Conservation (phyloP, 1,140 invertebrate genomes). For the Pararge aegeria region DNA sequence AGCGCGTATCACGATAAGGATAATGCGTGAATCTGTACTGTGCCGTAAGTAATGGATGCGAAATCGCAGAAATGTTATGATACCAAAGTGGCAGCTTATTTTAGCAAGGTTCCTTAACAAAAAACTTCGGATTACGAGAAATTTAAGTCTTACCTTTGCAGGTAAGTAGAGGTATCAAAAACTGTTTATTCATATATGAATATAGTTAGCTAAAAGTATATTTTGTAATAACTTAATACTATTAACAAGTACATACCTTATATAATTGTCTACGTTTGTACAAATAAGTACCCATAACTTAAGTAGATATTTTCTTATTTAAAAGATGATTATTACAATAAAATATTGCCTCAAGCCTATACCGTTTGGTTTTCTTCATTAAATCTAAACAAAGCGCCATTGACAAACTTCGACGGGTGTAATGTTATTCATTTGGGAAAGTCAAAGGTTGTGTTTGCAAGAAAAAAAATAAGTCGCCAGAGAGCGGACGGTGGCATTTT, state of each 20-base stretch:
- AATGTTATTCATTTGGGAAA: constrained; percentile 76
- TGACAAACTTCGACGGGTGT: constrained; percentile 65
- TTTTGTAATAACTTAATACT: too few species aligned
- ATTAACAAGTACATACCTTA: too few species aligned
- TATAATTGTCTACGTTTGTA: too few species aligned
- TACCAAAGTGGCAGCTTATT: neutral
- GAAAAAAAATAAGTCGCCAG: constrained; percentile 73
- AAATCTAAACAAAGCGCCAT: constrained; percentile 70
- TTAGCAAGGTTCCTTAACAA: too few species aligned
- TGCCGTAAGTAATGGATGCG: neutral
- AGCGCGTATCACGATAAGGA: constrained; percentile 33
- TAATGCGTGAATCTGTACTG: constrained; percentile 21
- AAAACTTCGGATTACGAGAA: too few species aligned
- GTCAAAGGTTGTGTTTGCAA: constrained; percentile 77
- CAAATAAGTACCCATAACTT: too few species aligned
- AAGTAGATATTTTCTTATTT: too few species aligned
- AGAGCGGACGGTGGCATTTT: constrained; percentile 79
- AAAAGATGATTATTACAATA: constrained; percentile 10
- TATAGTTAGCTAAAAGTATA: too few species aligned
- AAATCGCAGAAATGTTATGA: neutral
- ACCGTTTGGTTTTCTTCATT: constrained; percentile 62
- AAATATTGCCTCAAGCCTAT: constrained; percentile 25
- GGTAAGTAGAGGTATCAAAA: too few species aligned
- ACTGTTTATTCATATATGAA: too few species aligned
- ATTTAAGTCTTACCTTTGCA: too few species aligned